Conservation (phyloP, 2,797 vertebrate genomes). For the Gymnothorax javanicus region DNA sequence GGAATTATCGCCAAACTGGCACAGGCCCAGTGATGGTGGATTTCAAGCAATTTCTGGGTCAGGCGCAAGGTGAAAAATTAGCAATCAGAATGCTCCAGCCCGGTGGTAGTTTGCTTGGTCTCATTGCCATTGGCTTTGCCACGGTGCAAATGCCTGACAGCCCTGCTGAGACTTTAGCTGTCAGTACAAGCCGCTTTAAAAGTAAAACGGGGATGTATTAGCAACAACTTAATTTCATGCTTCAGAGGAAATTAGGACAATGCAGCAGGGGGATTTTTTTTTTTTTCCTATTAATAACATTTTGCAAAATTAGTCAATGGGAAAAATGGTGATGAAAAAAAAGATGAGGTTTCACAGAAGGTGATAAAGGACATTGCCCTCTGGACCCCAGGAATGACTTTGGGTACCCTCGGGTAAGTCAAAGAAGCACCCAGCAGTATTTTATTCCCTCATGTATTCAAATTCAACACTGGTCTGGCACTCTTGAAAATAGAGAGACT, state of each 20-base stretch:
- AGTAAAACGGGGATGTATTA: conserved; percentile 3
- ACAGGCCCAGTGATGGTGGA: too few species aligned
- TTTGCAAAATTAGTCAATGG: conserved; percentile 29
- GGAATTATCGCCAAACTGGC: too few species aligned
- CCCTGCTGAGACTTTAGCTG: conserved; percentile 3
- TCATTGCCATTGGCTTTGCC: neutral
- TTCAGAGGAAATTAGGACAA: conserved; percentile 31
- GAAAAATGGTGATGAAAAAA: conserved; percentile 1
- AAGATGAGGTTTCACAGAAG: conserved; percentile 1
- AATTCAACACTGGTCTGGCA: neutral
- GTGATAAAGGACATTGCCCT: neutral
- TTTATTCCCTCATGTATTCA: neutral
- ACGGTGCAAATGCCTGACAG: neutral
- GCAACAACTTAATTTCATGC: conserved; percentile 32
- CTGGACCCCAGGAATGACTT: neutral
- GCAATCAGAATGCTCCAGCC: neutral
- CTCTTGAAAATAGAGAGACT: neutral
- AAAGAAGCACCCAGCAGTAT: neutral
- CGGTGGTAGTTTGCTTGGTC: neutral
- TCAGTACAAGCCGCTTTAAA: conserved; percentile 16
- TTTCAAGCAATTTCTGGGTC: too few species aligned
- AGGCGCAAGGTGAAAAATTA: too few species aligned
- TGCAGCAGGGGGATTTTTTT: conserved; percentile 11
- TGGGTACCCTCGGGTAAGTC: neutral
- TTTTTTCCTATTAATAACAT: conserved; percentile 31